Evolutionary conservation across 2,113 vertebrate genomes (phyloP), one percentile per base, ranked within the genome.

Genomic region (Leucopsar rothschildi): DNA sequence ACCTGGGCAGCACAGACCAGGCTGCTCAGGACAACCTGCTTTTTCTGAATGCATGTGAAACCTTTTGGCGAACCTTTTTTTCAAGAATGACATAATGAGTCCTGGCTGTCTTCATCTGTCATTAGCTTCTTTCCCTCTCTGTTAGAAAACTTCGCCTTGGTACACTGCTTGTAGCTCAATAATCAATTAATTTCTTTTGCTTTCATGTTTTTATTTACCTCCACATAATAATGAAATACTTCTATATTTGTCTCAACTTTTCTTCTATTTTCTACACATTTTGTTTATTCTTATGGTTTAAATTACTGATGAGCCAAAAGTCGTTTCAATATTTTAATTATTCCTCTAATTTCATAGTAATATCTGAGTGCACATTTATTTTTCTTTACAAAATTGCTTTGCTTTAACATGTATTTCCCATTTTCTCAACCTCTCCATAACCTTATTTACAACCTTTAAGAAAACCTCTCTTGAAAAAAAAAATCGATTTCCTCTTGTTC

Each of bases 11-110:
- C n/a, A 45, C 12, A 25, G 6, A 40, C 14, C 24, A 40, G 28
- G 3, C 0, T 31, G 29, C 0, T 22, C 13, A 47, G 4, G 3
- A 31, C 29, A 0, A 42, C 8, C 4, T 64, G 11, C 3, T 7
- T 72, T n/a, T 37, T 12, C 31, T 42, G 42, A 72, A 44, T 5
- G 2, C 12, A 19, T 9, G 15, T 57, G 31, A 57, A 65, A 42
- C 10, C 11, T 37, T 31, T 28, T 31, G 23, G 21, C 15, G 25
- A 60, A 23, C 2, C 1, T 39, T 68, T 56, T 50, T 53, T 42
- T 47, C 2, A 52, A 31, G 68, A 78, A 35, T 40, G 1, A 4
- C 3, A 31, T 64, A 28, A 60, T 40, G 3, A 4, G 37, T 50
- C 13, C n/a, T 59, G 22, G 5, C 1, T 78, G 15, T 66, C 20